phyloP scores from a whole-genome alignment of 2,113 vertebrate genomes.

The Phoxinus phoxinus region DNA sequence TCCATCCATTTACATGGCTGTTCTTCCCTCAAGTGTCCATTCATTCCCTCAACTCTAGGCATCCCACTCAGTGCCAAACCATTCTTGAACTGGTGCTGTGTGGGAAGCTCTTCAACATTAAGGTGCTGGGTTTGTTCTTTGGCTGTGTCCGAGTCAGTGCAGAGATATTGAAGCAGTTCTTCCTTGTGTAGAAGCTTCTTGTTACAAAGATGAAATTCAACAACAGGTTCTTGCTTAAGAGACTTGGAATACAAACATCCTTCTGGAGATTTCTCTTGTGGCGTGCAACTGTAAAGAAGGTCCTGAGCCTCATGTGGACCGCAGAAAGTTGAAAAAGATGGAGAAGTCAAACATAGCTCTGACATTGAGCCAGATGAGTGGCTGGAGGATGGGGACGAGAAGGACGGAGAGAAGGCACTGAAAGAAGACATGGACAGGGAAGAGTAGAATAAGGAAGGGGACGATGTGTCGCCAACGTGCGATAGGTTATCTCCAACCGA shows the following conservation, averaged over 20 bases:
- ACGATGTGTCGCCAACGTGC: conserved; percentile 57
- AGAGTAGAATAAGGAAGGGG: conserved; percentile 55
- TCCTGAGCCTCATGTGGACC: conserved; percentile 58
- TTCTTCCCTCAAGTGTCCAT: conserved; percentile 52
- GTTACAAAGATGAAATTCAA: conserved; percentile 80
- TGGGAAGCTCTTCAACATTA: conserved; percentile 30
- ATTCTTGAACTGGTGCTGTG: neutral
- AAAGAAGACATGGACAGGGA: conserved; percentile 1
- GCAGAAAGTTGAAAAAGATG: conserved; percentile 50
- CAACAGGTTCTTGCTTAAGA: conserved; percentile 87
- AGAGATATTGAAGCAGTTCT: conserved; percentile 52
- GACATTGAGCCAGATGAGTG: conserved; percentile 70
- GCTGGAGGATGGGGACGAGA: conserved; percentile 70
- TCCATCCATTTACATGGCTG: conserved; percentile 92
- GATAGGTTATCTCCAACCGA: conserved; percentile 68
- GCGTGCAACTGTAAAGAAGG: conserved; percentile 51
- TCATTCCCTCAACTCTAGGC: neutral
- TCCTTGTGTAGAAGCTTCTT: conserved; percentile 77
- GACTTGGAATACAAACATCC: conserved; percentile 71
- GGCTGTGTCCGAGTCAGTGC: neutral
- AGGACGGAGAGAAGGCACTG: conserved; percentile 50
- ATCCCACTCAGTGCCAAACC: neutral
- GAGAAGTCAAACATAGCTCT: conserved; percentile 45
- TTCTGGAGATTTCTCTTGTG: conserved; percentile 68
- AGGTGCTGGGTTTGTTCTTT: conserved; percentile 33